These are phyloP conservation scores for Cynodonichthys magdalenae DNA, from an alignment of 2,797 vertebrate species.

Conservation along the genomic window DNA sequence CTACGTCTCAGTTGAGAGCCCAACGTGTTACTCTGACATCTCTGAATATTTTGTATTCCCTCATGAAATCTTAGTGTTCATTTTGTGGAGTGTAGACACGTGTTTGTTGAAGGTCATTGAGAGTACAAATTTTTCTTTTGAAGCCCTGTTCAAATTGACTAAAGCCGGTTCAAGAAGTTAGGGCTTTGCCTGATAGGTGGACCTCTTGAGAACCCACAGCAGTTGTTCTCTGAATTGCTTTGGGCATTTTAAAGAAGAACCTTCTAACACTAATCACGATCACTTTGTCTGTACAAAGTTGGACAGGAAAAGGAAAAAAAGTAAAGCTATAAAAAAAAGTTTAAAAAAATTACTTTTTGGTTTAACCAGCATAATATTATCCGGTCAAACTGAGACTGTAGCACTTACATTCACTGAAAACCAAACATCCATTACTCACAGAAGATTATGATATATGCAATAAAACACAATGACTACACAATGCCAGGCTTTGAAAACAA, in stretches of 20 bases:
- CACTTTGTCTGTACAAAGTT: not conserved
- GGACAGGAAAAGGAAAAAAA: not conserved
- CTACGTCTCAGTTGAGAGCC: conserved; percentile 10
- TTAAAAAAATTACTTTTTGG: not conserved
- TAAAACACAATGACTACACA: conserved; percentile 9
- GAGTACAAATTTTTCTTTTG: conserved; percentile 51
- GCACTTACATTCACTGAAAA: not conserved
- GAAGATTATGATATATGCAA: conserved; percentile 5
- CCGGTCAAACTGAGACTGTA: not conserved
- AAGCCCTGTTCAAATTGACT: conserved; percentile 50
- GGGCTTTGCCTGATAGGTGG: conserved; percentile 29
- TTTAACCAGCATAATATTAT: not conserved
- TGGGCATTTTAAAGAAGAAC: conserved; percentile 57
- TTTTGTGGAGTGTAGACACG: conserved; percentile 16
- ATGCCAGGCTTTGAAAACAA: conserved; percentile 34
- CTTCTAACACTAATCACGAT: conserved; percentile 27
- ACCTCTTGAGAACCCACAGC: conserved; percentile 32
- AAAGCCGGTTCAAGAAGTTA: conserved; percentile 24
- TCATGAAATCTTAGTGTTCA: conserved; percentile 28
- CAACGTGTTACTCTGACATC: conserved; percentile 1
- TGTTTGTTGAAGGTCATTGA: conserved; percentile 47
- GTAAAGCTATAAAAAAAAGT: not conserved
- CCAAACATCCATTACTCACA: no score
- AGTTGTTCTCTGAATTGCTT: conserved; percentile 50
- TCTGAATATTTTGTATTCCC: not conserved